Evolutionary conservation across 2,888 invertebrate genomes (phyloP).

Genomic region (Heliconius aoede): DNA sequence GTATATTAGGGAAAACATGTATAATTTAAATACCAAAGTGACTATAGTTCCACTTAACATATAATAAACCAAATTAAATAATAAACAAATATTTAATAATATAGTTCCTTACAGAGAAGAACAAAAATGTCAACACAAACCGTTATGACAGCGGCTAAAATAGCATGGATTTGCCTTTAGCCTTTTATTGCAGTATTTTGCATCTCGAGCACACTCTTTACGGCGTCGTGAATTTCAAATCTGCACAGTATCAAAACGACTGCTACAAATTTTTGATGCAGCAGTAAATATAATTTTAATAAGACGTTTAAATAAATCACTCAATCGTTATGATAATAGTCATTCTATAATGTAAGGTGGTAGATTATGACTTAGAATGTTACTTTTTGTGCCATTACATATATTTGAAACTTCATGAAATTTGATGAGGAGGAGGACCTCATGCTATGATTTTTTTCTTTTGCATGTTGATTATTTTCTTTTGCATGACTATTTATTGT

Average conservation of each 20-base stretch:
- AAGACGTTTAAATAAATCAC: background rate
- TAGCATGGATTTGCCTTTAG: conserved; percentile 62
- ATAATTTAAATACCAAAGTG: no score
- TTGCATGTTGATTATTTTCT: no score
- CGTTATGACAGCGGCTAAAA: conserved; percentile 67
- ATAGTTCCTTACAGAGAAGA: conserved; percentile 46
- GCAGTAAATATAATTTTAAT: background rate
- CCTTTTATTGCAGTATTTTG: conserved; percentile 65
- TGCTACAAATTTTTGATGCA: conserved; percentile 32
- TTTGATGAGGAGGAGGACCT: conserved; percentile 23
- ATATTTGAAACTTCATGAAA: conserved; percentile 33
- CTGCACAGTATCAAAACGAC: conserved; percentile 23
- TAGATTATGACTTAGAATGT: background rate
- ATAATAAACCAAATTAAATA: background rate
- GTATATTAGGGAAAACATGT: no score
- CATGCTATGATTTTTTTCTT: background rate
- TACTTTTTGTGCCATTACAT: background rate
- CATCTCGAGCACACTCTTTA: conserved; percentile 58
- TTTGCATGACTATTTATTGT: no score
- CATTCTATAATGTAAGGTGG: background rate
- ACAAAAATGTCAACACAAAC: conserved; percentile 73
- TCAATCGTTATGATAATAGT: background rate
- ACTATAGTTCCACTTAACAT: no score
- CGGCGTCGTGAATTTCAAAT: conserved; percentile 37
- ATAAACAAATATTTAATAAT: background rate